These are phyloP conservation scores for Trachelipus rathkii DNA, from an alignment of 1,140 invertebrate species.

Conservation along the genomic window DNA sequence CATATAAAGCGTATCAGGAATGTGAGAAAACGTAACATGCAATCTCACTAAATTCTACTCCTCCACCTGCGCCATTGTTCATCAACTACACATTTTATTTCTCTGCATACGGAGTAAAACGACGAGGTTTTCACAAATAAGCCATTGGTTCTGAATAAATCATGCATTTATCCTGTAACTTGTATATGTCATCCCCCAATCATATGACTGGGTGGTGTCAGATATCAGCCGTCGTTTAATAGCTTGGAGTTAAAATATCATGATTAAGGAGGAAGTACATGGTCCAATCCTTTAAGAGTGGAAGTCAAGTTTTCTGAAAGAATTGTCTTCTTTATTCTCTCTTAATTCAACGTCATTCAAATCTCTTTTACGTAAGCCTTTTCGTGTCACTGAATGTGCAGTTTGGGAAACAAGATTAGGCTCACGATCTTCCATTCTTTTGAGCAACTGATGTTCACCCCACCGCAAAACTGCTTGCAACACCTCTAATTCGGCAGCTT, in stretches of 20 bases:
- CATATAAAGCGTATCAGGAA: constrained; percentile 93
- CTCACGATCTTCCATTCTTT: constrained; percentile 79
- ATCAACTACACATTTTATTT: constrained; percentile 81
- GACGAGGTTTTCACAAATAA: constrained; percentile 75
- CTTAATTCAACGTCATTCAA: constrained; percentile 79
- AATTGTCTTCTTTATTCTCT: too few relatives aligned
- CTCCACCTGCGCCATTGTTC: constrained; percentile 70
- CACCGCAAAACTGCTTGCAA: constrained; percentile 81
- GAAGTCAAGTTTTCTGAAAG: constrained; percentile 76
- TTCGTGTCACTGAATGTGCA: constrained; percentile 77
- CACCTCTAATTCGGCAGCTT: constrained; percentile 84
- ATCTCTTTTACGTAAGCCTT: constrained; percentile 56
- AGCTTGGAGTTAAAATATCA: constrained; percentile 67
- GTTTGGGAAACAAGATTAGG: constrained; percentile 88
- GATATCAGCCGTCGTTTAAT: constrained; percentile 81
- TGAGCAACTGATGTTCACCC: constrained; percentile 79
- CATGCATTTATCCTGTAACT: constrained; percentile 75
- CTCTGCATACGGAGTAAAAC: constrained; percentile 93
- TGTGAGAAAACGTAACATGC: constrained; percentile 59
- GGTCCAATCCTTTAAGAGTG: constrained; percentile 78
- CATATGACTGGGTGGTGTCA: constrained; percentile 80
- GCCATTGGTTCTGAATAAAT: constrained; percentile 74
- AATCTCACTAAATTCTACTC: constrained; percentile 70
- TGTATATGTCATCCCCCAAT: constrained; percentile 60
- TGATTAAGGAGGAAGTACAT: constrained; percentile 80